These are phyloP conservation scores for Lagorchestes hirsutus DNA, from an alignment of 2,797 vertebrate species.

Conservation along the genomic window DNA sequence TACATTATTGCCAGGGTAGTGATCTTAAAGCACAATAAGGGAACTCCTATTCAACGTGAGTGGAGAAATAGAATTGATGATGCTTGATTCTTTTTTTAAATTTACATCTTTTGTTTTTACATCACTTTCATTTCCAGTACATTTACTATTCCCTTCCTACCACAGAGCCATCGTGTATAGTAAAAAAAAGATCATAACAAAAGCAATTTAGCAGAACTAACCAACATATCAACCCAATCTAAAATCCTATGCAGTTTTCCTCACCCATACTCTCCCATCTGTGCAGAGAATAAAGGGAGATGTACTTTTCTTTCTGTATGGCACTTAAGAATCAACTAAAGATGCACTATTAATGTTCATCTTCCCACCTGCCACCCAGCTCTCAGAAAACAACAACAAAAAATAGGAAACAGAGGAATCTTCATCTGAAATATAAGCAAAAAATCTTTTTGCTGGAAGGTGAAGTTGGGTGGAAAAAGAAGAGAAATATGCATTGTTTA, in stretches of 20 bases:
- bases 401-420: background rate
- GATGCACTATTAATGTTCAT: background rate
- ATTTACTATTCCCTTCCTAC: background rate
- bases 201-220: background rate
- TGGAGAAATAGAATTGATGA: background rate
- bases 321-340: background rate
- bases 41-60: conserved; percentile 10
- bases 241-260: background rate
- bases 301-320: background rate
- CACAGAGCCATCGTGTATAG: background rate
- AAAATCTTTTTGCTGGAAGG: background rate
- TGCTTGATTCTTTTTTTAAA: background rate
- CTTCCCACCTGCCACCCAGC: background rate
- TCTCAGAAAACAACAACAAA: background rate
- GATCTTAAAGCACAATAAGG: conserved; percentile 44
- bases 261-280: background rate
- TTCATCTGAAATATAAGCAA: background rate
- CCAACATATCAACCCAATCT: background rate
- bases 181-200: background rate
- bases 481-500: background rate
- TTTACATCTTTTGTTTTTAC: background rate
- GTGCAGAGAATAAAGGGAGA: background rate
- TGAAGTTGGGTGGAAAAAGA: background rate
- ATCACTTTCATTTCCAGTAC: background rate
- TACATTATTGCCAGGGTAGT: background rate